Evolutionary conservation across 2,888 invertebrate species (phyloP), one percentile per base, ranked within the genome.

Genomic region (Dioctria linearis): DNA sequence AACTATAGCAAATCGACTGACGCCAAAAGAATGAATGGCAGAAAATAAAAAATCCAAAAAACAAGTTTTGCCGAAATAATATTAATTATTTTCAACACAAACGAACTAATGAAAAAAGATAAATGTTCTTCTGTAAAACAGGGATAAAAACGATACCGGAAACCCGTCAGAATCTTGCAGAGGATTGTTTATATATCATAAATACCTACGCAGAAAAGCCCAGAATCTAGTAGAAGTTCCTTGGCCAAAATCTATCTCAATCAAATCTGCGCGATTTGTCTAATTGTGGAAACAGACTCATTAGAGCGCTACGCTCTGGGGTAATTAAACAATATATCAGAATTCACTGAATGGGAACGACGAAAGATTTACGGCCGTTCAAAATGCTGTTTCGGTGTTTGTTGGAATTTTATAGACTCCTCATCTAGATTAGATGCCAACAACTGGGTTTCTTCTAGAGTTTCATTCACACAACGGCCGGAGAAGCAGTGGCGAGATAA

Each of bases 301-400:
- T 76, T 76, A 76, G 51, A 59, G n/a, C 37, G 76, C 63, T 51
- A 25, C 49, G 63, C 61, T 57, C 37, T n/a, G 63, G 25, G 79
- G 42, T 59, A 79, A 69, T 79, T 69, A 79, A 79, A 67, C 79
- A 67, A 79, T 79, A 67, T 79, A 79, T 79, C 79, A 79, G 40
- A 67, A 69, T 57, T 42, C 69, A 67, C 43, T 79, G 79, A 69
- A 78, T 78, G 78, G 67, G 66, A 78, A 78, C 78, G 54, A 11
- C 43, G 13, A 6, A 66, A 78, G 78, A 78, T 78, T 78, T 67
- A 67, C 63, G 78, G 63, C 51, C 65, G n/a, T 78, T 57, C 39
- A 51, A 78, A 78, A 78, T 75, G 49, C 59, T 76, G 63, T 76
- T 76, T 76, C 76, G 59, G 49, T 63, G 75, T 63, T 63, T 76